A percentile compares a stretch with the other conserved stretches of the same genome.
Evolutionary conservation across 2,113 vertebrate species (phyloP).

Genomic region (Neomonachus schauinslandi): DNA sequence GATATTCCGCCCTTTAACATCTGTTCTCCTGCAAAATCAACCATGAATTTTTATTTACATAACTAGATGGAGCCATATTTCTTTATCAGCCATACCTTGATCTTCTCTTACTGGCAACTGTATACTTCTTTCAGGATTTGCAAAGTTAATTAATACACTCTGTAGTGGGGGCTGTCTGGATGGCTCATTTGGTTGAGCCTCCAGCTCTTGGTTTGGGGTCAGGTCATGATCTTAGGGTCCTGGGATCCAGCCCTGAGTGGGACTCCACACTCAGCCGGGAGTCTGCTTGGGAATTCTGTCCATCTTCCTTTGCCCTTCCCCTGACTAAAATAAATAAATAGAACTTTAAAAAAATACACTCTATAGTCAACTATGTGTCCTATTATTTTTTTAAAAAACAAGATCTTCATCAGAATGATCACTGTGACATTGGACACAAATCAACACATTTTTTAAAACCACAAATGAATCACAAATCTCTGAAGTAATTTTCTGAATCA

Average conservation of each 20-base stretch:
- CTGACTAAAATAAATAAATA: no score
- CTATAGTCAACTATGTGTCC: not conserved
- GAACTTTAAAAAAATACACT: not conserved
- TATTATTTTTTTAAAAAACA: not conserved
- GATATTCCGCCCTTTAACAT: not conserved
- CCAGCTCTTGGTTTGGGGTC: no score
- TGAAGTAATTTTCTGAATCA: not conserved
- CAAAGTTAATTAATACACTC: not conserved
- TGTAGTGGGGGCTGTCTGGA: not conserved
- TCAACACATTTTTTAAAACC: not conserved
- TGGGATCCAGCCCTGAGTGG: no score
- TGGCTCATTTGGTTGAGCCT: no score
- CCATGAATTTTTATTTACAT: not conserved
- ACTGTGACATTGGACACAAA: not conserved
- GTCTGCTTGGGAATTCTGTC: no score
- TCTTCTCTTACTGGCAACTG: not conserved
- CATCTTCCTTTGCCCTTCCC: no score
- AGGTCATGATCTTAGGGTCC: no score
- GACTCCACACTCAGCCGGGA: no score
- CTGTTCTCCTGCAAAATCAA: not conserved
- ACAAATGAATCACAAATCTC: not conserved
- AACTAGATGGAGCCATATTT: not conserved
- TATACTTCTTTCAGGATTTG: not conserved
- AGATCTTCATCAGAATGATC: not conserved
- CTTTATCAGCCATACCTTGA: not conserved